These are phyloP conservation scores for Nerophis lumbriciformis DNA, from an alignment of 2,113 vertebrate species.

Conservation along the genomic window DNA sequence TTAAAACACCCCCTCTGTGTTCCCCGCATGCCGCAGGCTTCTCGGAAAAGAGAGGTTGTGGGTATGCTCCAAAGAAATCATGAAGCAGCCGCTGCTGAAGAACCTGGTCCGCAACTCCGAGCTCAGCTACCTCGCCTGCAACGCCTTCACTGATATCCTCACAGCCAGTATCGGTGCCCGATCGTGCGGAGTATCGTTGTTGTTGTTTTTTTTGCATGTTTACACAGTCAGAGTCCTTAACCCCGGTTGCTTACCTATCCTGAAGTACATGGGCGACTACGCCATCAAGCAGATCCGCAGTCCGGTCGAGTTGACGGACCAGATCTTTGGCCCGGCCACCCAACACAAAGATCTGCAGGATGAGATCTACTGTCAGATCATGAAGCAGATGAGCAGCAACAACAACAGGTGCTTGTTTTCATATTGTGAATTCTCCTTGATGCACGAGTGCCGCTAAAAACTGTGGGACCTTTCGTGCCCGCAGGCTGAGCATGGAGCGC, in stretches of 20 bases:
- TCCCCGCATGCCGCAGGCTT: slow-evolving; percentile 59
- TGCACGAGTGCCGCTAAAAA: background rate
- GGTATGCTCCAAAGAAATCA: slow-evolving; percentile 81
- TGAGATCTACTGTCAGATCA: slow-evolving; percentile 95
- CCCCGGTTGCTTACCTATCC: slow-evolving; percentile 72
- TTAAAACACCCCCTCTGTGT: background rate
- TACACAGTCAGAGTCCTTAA: slow-evolving; percentile 21
- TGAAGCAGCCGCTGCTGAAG: slow-evolving; percentile 85
- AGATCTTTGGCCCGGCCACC: slow-evolving; percentile 83
- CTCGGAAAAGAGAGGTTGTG: slow-evolving; percentile 87
- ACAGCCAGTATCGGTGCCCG: background rate
- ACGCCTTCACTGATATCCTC: slow-evolving; percentile 93
- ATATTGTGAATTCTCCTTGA: too few relatives aligned
- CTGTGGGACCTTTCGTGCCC: background rate
- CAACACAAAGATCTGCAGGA: slow-evolving; percentile 77
- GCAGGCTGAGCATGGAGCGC: slow-evolving; percentile 82
- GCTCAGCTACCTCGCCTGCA: slow-evolving; percentile 79
- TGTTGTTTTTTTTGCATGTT: slow-evolving; percentile 20
- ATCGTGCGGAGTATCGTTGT: background rate
- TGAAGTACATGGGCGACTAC: slow-evolving; percentile 97
- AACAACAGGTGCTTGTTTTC: slow-evolving; percentile 74
- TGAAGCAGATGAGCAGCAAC: slow-evolving; percentile 92
- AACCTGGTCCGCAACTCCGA: slow-evolving; percentile 71
- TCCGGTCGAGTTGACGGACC: slow-evolving; percentile 82
- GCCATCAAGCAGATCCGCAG: slow-evolving; percentile 81